Conservation (phyloP, 2,797 vertebrate genomes). For the Arrhamphus sclerolepis region DNA sequence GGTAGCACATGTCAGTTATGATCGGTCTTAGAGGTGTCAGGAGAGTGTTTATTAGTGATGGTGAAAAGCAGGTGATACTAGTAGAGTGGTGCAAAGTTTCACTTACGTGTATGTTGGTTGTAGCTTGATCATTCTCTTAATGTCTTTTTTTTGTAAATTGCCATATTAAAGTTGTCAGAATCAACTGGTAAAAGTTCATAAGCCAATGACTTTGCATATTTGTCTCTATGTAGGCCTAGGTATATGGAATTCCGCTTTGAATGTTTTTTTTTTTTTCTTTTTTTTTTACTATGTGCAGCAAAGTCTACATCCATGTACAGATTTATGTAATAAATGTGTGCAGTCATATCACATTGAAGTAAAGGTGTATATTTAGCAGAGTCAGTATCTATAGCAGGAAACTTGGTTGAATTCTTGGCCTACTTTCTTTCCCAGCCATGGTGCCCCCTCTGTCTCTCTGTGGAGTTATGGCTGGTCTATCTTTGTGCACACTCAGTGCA, state of each 20-base stretch:
- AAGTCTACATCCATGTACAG: slow-evolving; percentile 7
- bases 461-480: slow-evolving; percentile 61
- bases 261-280: slow-evolving; percentile 2
- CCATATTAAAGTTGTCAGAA: slow-evolving; percentile 27
- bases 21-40: too few species aligned
- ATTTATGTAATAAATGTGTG: slow-evolving; percentile 33
- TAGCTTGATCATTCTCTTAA: slow-evolving; percentile 54
- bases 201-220: background rate
- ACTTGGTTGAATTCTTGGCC: slow-evolving; percentile 65
- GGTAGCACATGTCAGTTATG: slow-evolving; percentile 39
- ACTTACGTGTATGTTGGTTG: slow-evolving; percentile 55
- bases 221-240: background rate
- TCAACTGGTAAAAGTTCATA: background rate
- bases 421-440: slow-evolving; percentile 65
- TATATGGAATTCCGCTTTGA: background rate
- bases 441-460: slow-evolving; percentile 66
- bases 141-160: slow-evolving; percentile 34
- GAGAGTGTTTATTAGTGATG: too few species aligned
- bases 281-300: slow-evolving; percentile 1
- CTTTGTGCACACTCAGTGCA: slow-evolving; percentile 44
- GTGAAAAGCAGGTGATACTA: slow-evolving; percentile 51
- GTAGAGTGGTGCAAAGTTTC: slow-evolving; percentile 35
- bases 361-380: slow-evolving; percentile 54
- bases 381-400: slow-evolving; percentile 70
- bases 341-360: slow-evolving; percentile 33